Conservation (phyloP, 1,140 invertebrate genomes). For the Mizuhopecten yessoensis region DNA sequence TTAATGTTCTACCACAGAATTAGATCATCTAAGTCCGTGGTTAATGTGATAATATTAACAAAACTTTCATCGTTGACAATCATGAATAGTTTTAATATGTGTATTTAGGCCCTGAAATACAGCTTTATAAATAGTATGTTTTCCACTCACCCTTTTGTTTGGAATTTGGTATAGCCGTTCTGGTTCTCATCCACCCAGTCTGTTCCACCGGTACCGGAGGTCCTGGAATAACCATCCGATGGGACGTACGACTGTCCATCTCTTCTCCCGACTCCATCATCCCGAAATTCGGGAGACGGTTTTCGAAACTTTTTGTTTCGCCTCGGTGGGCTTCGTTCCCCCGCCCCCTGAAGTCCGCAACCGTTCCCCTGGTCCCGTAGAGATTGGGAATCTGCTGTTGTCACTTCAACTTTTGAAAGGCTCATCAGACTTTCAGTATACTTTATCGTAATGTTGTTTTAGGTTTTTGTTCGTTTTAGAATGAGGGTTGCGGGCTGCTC, state of each 20-base stretch:
- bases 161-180: neutral
- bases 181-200: neutral
- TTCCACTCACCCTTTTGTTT: neutral
- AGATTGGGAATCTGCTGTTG: neutral
- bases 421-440: conserved; percentile 19
- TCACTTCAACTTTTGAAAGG: conserved; percentile 33
- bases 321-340: neutral
- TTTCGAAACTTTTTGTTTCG: conserved; percentile 34
- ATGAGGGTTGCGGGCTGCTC: neutral
- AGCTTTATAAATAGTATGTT: no score
- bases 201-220: neutral
- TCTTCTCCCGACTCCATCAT: neutral
- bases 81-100: no score
- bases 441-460: neutral
- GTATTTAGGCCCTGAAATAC: no score
- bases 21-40: no score
- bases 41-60: no score
- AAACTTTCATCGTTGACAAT: no score
- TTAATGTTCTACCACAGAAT: no score
- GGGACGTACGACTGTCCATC: neutral
- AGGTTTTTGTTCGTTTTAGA: neutral
- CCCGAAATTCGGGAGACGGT: neutral
- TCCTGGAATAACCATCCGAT: neutral
- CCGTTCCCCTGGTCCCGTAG: conserved; percentile 11
- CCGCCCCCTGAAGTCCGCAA: neutral